Base-by-base conservation (phyloP, 1,140 invertebrate genomes). In the Drosophila ironensis region DNA sequence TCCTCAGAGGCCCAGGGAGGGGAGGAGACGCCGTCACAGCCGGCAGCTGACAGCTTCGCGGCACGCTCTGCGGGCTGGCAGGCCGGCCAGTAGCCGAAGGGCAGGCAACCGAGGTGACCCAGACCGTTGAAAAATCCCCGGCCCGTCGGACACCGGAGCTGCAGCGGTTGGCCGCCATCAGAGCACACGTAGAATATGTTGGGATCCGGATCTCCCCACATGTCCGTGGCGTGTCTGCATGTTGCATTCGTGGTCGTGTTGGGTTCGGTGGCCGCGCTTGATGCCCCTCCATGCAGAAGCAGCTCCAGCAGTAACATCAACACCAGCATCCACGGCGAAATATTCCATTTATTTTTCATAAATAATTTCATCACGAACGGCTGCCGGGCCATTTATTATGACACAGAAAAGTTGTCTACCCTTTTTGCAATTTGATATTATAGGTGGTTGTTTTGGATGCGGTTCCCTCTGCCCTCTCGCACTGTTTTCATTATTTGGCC, bases 121-220 rank as follows among this genome's bases (percentile, higher is more conserved):
- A 67, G 60, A 16, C 87, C 87, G 46, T 73, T 73, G 74, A 88
- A 88, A 84, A 87, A 88, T 33, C 87, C 87, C 17, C 78, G 74
- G 41, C 87, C 87, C 60, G 70, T 48, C 14, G 87, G 87, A 56
- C 87, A 88, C 7, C 53, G 74, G 12, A 88, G 40, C 46, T 76
- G 74, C 45, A 88, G 27, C 25, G 87, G 59, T 59, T 46, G 76
- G 22, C 61, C 82, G 7, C 20, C 48, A 44, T 30, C 67, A 45
- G 70, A 72, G 64, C 87, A 88, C 12, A 88, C 70, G 75, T 88
- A 84, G 64, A 77, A 88, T 84, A 88, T 77, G 66, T 87, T 88
- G 48, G 87, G 87, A 72, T 88, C 74, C 35, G 87, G 82, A 77
- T 88, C 87, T 60, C 87, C 87, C 87, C 87, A 88, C 78, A 88